Conservation (phyloP, 2,888 invertebrate species). For the Tipula unca region DNA sequence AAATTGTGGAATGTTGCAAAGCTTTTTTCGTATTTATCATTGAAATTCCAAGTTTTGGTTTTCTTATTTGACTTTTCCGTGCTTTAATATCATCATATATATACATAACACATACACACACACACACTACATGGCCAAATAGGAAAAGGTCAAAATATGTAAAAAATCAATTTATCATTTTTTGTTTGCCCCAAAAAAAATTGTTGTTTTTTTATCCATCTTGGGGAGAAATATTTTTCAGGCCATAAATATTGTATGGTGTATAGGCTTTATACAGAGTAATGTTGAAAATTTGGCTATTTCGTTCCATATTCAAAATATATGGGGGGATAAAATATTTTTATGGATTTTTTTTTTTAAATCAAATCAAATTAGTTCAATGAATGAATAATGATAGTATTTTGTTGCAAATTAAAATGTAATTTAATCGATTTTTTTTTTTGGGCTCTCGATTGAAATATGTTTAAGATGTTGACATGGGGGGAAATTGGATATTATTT, state of each 20-base stretch:
- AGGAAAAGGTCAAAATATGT: constrained; percentile 14
- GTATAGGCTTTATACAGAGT: background rate
- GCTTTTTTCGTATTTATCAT: background rate
- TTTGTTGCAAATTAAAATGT: constrained; percentile 14
- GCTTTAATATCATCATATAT: background rate
- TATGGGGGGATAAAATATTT: background rate
- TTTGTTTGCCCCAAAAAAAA: background rate
- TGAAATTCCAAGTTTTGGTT: background rate
- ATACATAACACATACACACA: background rate
- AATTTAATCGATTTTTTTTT: background rate
- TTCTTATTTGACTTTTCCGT: background rate
- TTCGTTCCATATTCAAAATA: background rate
- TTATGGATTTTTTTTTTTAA: background rate
- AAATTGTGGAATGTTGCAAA: background rate
- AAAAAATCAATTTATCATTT: background rate
- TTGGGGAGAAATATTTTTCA: background rate
- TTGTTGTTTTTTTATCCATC: background rate
- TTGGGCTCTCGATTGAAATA: background rate
- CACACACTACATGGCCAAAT: background rate
- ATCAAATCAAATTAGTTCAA: constrained; percentile 8
- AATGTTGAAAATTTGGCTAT: background rate
- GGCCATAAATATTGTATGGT: background rate
- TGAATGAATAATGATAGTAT: constrained; percentile 14
- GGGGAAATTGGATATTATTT: background rate
- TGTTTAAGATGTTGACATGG: background rate